Evolutionary conservation across 2,113 vertebrate genomes (phyloP), one percentile per base, ranked within the genome.

Genomic region (Rhodinocichla rosea): DNA sequence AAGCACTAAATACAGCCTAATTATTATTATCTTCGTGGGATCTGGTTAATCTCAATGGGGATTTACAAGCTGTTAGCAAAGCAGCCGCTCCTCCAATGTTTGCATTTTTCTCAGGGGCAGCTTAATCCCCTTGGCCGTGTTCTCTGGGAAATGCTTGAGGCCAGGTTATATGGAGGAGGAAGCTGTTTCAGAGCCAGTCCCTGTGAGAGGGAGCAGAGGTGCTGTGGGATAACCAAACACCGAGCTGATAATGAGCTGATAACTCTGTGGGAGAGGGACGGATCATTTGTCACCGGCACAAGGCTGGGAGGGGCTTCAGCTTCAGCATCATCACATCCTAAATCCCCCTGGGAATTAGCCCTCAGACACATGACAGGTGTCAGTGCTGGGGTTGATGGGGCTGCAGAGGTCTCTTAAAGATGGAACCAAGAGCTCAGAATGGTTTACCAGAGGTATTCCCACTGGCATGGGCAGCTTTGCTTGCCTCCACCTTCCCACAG

Each of bases 1-100:
- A 95, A 92, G 81, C 78, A 56, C 85, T 90, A 94, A 91, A 91
- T 87, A 53, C 84, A 69, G 35, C 56, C 84, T 95, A 96, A 96
- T 96, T 92, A 79, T 90, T 82, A 60, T 93, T 89, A 91, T 93
- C 83, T 68, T 84, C 37, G 13, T 91, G 47, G 85, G 90, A 95
- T 93, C 91, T 82, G 68, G 86, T 89, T 94, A 94, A 96, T 92
- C 92, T 92, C 6, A 3, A 3, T 32, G 79, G 78, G 87, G 90
- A 90, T 87, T 95, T 91, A 77, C 74, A 87, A 91, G 71, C 74
- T 89, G 71, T 90, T 80, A 82, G 92, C 75, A 91, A 62, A 89
- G 57, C 78, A 53, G 76, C 33, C 16, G 0, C 27, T 85, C 14
- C 0, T 49, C 4, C 10, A 49, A 14, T 44, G 59, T 86, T 93